Base-by-base conservation (phyloP, 2,888 invertebrate species). In the Melitaea athalia region DNA sequence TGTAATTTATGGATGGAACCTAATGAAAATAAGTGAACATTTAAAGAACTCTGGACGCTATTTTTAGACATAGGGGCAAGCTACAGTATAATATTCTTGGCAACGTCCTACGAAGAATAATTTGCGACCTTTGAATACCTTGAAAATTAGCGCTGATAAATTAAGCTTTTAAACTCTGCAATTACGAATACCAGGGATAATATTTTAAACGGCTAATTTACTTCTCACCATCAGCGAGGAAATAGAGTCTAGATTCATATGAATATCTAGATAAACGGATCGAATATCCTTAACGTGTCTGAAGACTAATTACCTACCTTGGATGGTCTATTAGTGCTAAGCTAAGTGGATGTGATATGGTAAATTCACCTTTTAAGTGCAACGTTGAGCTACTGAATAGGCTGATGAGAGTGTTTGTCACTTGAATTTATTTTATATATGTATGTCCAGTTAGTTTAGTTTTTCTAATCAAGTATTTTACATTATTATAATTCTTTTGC, bases 361-460 rank as follows among this genome's bases (percentile, higher is more conserved):
- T 73, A 68, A 74, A 75, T 74, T 71, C 61, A 72, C 75, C 73
- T 74, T 76, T 72, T 74, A 74, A 74, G 78, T 74, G 75, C 72
- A 81, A 82, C 82, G 73, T 79, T 81, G 82, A 82, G 74, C 74
- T 73, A 78, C 68, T 70, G 75, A 70, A 69, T 75, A 72, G 74
- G 71, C 72, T 69, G 62, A 52, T 53, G 49, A 59, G 49, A 59
- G 43, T 42, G 50, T 66, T 69, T 61, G 63, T 61, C 60, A 63
- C 33, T 57, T 12, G 17, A 55, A 38, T n/a, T n/a, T n/a, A n/a
- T n/a, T n/a, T n/a, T n/a, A n/a, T n/a, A n/a, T n/a, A n/a, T n/a
- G n/a, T n/a, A n/a, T n/a, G n/a, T n/a, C n/a, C n/a, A n/a, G n/a
- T n/a, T n/a, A n/a, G n/a, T n/a, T n/a, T n/a, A n/a, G n/a, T n/a